Evolutionary conservation across 2,113 vertebrate species (phyloP).

Genomic region (Sinocyclocheilus maitianheensis): DNA sequence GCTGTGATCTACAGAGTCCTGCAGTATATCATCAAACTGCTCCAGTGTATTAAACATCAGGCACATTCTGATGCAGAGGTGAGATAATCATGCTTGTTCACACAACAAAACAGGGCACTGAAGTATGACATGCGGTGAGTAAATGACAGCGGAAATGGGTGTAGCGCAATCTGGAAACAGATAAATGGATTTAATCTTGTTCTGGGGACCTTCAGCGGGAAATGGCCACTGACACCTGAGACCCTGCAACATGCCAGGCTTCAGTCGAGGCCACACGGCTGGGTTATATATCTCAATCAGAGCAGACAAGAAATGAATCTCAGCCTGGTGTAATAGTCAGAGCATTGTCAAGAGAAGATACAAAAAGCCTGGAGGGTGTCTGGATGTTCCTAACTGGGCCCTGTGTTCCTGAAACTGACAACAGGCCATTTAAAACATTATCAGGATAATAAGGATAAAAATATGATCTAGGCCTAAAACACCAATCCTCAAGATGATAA

Average conservation of each 20-base stretch:
- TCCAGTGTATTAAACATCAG: slow-evolving; percentile 31
- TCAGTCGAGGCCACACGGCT: slow-evolving; percentile 61
- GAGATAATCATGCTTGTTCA: slow-evolving; percentile 40
- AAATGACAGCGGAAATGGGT: slow-evolving; percentile 76
- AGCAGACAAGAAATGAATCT: slow-evolving; percentile 69
- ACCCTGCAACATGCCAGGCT: slow-evolving; percentile 70
- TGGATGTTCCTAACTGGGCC: not conserved
- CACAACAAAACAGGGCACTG: slow-evolving; percentile 72
- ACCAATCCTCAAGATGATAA: not conserved
- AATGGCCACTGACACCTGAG: slow-evolving; percentile 78
- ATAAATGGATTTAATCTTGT: slow-evolving; percentile 80
- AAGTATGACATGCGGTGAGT: slow-evolving; percentile 68
- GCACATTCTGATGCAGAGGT: slow-evolving; percentile 27
- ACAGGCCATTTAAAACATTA: not conserved
- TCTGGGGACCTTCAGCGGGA: slow-evolving; percentile 72
- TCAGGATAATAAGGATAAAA: slow-evolving; percentile 18
- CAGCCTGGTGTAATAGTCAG: slow-evolving; percentile 41
- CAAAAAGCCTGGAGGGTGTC: slow-evolving; percentile 9
- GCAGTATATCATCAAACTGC: not conserved
- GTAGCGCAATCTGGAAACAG: slow-evolving; percentile 75
- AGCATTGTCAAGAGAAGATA: slow-evolving; percentile 22
- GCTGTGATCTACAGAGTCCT: not conserved
- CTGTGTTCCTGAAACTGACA: not conserved
- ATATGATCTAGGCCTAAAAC: not conserved
- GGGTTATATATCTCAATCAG: slow-evolving; percentile 75